phyloP scores from a whole-genome alignment of 2,797 vertebrate genomes.

The Chloroceryle amazona region DNA sequence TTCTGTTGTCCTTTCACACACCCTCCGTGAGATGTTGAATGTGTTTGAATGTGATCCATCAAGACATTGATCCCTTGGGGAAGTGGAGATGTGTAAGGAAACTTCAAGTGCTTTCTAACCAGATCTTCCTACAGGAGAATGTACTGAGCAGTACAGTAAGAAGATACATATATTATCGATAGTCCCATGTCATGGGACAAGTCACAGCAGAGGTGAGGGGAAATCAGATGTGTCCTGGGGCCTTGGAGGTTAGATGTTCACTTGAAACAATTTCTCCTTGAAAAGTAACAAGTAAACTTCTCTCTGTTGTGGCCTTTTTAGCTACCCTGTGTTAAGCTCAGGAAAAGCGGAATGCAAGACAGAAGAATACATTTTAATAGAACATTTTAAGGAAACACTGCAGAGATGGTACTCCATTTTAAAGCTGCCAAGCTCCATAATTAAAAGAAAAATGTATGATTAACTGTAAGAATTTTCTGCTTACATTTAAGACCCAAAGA shows the following conservation, averaged over 20 bases:
- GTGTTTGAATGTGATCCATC: conserved; percentile 89
- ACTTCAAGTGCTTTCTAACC: conserved; percentile 69
- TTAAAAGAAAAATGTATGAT: conserved; percentile 63
- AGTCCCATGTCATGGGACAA: conserved; percentile 53
- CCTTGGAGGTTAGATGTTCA: conserved; percentile 44
- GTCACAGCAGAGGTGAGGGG: conserved; percentile 63
- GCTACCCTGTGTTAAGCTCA: neutral
- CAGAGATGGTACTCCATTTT: neutral
- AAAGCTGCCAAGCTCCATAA: conserved; percentile 46
- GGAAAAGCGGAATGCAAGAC: neutral
- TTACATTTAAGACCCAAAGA: conserved; percentile 66
- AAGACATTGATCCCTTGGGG: conserved; percentile 84
- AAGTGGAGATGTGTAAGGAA: conserved; percentile 70
- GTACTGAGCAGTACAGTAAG: conserved; percentile 60
- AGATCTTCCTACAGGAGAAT: conserved; percentile 38
- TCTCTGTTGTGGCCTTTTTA: neutral
- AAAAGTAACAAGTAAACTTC: neutral
- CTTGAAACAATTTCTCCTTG: conserved; percentile 58
- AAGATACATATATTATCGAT: conserved; percentile 68
- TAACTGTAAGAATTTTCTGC: conserved; percentile 56
- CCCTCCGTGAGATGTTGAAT: conserved; percentile 83
- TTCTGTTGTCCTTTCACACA: conserved; percentile 85
- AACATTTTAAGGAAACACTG: neutral
- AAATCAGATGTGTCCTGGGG: conserved; percentile 68
- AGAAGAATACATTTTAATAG: neutral